Percentiles rank a stretch among this genome's conserved stretches.
Conservation (phyloP, 1,140 invertebrate species). For the Monochamus saltuarius region DNA sequence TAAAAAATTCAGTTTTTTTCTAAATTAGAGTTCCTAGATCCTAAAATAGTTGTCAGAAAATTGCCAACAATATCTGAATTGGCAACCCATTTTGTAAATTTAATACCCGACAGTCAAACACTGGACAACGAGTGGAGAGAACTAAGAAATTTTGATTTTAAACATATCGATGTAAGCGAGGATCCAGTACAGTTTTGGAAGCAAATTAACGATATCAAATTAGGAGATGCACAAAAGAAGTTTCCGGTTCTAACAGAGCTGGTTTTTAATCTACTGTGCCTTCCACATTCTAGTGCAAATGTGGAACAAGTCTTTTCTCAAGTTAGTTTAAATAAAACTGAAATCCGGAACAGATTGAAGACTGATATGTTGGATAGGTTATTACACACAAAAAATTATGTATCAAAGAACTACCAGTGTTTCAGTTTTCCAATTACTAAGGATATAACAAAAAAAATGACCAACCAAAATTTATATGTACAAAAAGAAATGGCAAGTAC, state of each 20-base stretch:
- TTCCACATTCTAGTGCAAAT: slow-evolving; percentile 15
- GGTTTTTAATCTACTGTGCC: slow-evolving; percentile 11
- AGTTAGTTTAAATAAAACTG: slow-evolving; percentile 26
- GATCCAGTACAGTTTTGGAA: slow-evolving; percentile 10
- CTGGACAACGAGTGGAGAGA: slow-evolving; percentile 10
- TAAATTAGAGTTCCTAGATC: slow-evolving; percentile 9
- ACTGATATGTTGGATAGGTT: slow-evolving; percentile 6
- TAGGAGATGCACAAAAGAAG: neutral
- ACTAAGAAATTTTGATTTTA: slow-evolving; percentile 6
- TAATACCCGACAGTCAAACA: neutral
- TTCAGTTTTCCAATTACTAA: no score
- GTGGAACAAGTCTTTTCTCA: slow-evolving; percentile 20
- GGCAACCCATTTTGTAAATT: neutral
- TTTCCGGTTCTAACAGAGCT: slow-evolving; percentile 15
- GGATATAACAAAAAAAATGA: no score
- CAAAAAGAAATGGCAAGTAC: no score
- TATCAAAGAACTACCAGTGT: no score
- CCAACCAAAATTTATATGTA: no score
- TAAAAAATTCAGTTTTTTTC: slow-evolving; percentile 8
- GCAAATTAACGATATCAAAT: neutral
- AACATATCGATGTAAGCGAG: neutral
- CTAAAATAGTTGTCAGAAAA: slow-evolving; percentile 3
- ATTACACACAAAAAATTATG: slow-evolving; percentile 19
- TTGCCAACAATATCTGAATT: slow-evolving; percentile 7
- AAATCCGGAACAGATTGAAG: slow-evolving; percentile 13